Evolutionary conservation across 2,113 vertebrate genomes (phyloP), one percentile per base, ranked within the genome.

Genomic region (Platichthys flesus): DNA sequence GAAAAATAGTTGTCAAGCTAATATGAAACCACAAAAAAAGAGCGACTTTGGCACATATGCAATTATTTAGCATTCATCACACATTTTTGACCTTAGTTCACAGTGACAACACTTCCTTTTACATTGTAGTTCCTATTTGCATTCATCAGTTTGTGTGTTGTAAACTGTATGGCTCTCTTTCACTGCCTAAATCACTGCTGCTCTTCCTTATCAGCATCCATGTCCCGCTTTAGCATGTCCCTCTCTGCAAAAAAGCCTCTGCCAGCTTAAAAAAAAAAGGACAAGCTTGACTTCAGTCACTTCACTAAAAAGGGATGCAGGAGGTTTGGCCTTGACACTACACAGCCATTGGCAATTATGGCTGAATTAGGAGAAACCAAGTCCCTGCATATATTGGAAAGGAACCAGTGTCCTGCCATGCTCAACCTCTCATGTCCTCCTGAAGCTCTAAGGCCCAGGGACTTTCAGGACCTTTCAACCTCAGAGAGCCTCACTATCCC

Each of bases 231-330:
- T 52, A 83, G 64, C 42, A 23, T 74, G 42, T 28, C 62, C 56
- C 40, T 79, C 49, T 49, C 23, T 5, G 37, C 58, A 67, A 72
- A 59, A 16, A 61, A 28, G 52, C 68, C 16, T 62, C 35, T 69
- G 21, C 24, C 52, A 21, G 54, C 79, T 79, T 83, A 24, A 66
- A 89, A 82, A 12, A 69, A 79, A 2, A 35, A 56, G 37, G 70
- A 84, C 79, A 67, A 47, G 72, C 71, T 55, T 23, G 47, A 62
- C 72, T 78, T 86, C 76, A 88, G 71, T 90, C 80, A 84, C 68
- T 64, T 42, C 26, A 76, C 78, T 62, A 15, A 40, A 69, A 70
- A 75, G 68, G 23, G 40, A 40, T 9, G 73, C 14, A 54, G 20
- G 31, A 28, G 54, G 60, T 65, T 52, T 74, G 55, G 57, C 56